Evolutionary conservation across 2,113 vertebrate species (phyloP), one percentile per base, ranked within the genome.

Genomic region (Mastomys coucha): DNA sequence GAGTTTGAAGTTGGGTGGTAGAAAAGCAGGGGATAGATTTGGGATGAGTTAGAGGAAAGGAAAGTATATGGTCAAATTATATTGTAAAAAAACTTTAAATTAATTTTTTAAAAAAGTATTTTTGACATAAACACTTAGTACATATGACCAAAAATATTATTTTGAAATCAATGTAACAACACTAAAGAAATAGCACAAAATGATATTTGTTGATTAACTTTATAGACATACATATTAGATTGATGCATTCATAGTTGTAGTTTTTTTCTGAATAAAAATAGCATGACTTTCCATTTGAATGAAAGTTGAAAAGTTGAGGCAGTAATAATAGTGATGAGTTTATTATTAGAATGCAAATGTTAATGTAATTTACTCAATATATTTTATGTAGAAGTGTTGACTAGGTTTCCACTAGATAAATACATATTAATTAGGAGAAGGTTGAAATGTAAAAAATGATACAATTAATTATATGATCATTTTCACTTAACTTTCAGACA

Each of bases 401-500:
- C 28, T 49, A 31, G 17, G 33, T 49, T 67, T 67, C 7, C 4
- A 85, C 58, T 85, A 65, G 7, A 49, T 49, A 7, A 7, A 17
- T 39, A 65, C 4, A n/a, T 45, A 45, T 45, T 14, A 28, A 67
- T 42, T 65, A 86, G 39, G 19, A 86, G 2, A 65, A 89, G 90
- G n/a, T 9, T 39, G 2, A 1, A 49, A 7, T 67, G 45, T 51
- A 36, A 42, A 1, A 4, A 56, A 24, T 0, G 1, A 5, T 56
- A 0, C 28, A 2, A 42, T 91, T n/a, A 42, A 31, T 10, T 5
- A 53, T 85, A 85, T 89, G 92, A 4, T 77, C 19, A 39, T 58
- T 56, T 2, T 77, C 9, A 0, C 8, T 70, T 56, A 10, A 75
- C 84, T 84, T 87, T 81, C 97, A 99, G 99, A 98, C 97, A 99